phyloP scores from a whole-genome alignment of 2,888 invertebrate genomes.

The Meteorus colon region DNA sequence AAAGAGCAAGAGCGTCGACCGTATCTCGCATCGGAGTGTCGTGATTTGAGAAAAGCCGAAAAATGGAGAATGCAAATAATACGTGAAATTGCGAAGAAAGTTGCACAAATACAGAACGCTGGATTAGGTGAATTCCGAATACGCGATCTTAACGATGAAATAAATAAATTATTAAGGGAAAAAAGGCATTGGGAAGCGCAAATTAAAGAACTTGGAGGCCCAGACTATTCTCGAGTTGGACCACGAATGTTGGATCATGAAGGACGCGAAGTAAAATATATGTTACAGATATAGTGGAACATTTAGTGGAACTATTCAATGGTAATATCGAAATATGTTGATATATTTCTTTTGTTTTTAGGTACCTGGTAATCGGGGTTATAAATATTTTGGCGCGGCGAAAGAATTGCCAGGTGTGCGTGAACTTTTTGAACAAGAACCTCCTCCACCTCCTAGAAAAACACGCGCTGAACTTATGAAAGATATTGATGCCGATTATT shows the following conservation, averaged over 20 bases:
- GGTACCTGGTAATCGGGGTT: constrained; percentile 97
- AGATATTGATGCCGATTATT: constrained; percentile 98
- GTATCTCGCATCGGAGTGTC: constrained; percentile 95
- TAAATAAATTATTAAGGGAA: constrained; percentile 96
- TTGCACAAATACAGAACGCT: constrained; percentile 99
- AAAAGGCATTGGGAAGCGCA: constrained; percentile 99
- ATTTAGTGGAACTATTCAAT: neutral
- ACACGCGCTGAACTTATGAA: constrained; percentile 98
- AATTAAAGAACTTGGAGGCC: constrained; percentile 95
- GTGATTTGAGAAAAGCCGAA: constrained; percentile 92
- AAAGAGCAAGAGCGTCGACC: constrained; percentile 30
- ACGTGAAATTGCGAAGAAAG: constrained; percentile 97
- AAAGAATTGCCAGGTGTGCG: constrained; percentile 98
- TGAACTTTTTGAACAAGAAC: constrained; percentile 97
- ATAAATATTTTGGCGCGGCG: constrained; percentile 99
- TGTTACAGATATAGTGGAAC: neutral
- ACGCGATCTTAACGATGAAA: constrained; percentile 98
- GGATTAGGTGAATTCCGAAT: constrained; percentile 99
- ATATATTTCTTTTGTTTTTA: constrained; percentile 41
- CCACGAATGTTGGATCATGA: constrained; percentile 95
- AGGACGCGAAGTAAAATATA: constrained; percentile 82
- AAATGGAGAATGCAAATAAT: constrained; percentile 98
- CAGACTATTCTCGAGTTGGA: constrained; percentile 93
- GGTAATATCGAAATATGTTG: neutral
- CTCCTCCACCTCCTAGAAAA: constrained; percentile 91